A percentile compares a stretch with the other conserved stretches of the same genome.
Conservation (phyloP, 1,140 invertebrate species). For the Pogonus chalceus region DNA sequence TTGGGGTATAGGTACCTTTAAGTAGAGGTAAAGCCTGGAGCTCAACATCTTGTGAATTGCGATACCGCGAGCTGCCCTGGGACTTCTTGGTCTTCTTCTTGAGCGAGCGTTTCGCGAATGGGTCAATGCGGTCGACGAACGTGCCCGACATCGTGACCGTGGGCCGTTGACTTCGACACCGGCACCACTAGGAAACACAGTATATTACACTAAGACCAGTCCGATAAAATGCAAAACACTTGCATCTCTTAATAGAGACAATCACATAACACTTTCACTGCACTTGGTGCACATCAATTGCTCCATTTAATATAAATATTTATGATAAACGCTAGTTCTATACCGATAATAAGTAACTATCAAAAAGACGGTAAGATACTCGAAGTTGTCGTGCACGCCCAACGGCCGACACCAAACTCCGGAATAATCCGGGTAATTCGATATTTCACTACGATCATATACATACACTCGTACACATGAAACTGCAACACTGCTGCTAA, state of each 20-base stretch:
- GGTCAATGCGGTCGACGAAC: slow-evolving; percentile 92
- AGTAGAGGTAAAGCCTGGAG: slow-evolving; percentile 74
- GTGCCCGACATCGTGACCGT: slow-evolving; percentile 57
- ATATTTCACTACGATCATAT: neutral
- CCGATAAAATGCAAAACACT: slow-evolving; percentile 15
- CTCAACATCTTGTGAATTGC: slow-evolving; percentile 82
- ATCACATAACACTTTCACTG: slow-evolving; percentile 24
- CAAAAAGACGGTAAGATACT: neutral
- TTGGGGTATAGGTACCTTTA: slow-evolving; percentile 57
- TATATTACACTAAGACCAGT: too few species aligned
- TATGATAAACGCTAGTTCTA: too few species aligned
- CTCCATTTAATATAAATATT: neutral
- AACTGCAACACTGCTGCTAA: neutral
- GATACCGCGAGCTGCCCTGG: slow-evolving; percentile 81
- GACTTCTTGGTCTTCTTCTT: slow-evolving; percentile 91
- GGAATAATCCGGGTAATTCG: slow-evolving; percentile 5
- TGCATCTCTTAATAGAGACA: slow-evolving; percentile 26
- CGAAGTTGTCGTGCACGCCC: slow-evolving; percentile 5
- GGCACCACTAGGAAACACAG: neutral
- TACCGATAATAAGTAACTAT: too few species aligned
- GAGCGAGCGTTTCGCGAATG: slow-evolving; percentile 81
- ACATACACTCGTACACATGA: neutral
- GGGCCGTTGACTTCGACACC: neutral
- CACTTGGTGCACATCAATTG: slow-evolving; percentile 24
- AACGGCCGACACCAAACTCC: neutral